These are phyloP conservation scores for Pygoscelis adeliae DNA, from an alignment of 2,113 vertebrate genomes.

Conservation along the genomic window DNA sequence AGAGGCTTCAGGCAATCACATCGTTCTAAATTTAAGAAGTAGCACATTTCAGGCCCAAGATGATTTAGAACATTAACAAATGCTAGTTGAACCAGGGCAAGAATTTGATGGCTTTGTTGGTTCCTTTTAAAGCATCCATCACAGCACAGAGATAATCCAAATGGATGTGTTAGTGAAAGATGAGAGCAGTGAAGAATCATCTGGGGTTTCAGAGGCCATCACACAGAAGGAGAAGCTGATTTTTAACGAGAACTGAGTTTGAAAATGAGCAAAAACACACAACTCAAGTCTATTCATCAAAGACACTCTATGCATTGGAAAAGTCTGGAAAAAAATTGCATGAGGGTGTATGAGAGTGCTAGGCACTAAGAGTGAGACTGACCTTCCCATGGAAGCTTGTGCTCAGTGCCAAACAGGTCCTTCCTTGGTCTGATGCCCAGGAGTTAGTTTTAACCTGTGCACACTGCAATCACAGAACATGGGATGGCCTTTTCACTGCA, in stretches of 20 bases:
- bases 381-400: neutral
- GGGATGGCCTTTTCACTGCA: neutral
- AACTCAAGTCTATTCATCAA: neutral
- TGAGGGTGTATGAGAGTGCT: neutral
- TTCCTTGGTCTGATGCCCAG: neutral
- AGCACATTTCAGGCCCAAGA: conserved; percentile 32
- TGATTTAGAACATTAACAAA: conserved; percentile 57
- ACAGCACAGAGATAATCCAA: neutral
- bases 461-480: neutral
- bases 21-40: conserved; percentile 45
- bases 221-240: neutral
- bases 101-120: conserved; percentile 42
- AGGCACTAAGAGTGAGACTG: neutral
- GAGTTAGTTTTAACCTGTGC: neutral
- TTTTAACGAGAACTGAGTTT: neutral
- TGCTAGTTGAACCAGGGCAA: conserved; percentile 6
- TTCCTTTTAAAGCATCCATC: conserved; percentile 32
- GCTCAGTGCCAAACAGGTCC: neutral
- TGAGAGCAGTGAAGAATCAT: conserved; percentile 14
- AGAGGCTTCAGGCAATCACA: conserved; percentile 46
- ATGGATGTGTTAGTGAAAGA: neutral
- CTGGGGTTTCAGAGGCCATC: neutral
- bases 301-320: fast-evolving
- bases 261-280: conserved; percentile 11
- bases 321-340: neutral